phyloP scores from a whole-genome alignment of 2,797 vertebrate genomes.

The Anguilla marmorata region DNA sequence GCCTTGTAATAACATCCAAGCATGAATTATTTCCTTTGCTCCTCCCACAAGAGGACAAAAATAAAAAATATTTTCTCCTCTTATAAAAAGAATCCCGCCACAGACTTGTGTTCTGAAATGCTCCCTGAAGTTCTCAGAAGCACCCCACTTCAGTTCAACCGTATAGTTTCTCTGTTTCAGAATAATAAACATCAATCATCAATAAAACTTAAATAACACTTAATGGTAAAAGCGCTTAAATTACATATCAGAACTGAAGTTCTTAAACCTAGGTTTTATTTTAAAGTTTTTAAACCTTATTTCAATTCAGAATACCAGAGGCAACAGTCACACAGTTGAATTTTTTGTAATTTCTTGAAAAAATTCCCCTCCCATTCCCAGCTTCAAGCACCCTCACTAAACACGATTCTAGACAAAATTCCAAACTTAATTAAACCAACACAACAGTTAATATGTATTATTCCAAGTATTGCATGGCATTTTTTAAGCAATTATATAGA shows the following conservation, averaged over 20 bases:
- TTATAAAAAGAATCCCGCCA: slow-evolving; percentile 42
- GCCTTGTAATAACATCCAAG: background rate
- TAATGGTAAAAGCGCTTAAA: slow-evolving; percentile 61
- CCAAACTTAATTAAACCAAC: slow-evolving; percentile 44
- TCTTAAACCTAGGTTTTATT: slow-evolving; percentile 29
- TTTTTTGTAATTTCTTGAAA: slow-evolving; percentile 38
- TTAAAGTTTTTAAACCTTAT: slow-evolving; percentile 29
- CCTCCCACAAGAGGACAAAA: background rate
- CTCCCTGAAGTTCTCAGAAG: slow-evolving; percentile 52
- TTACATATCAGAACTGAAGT: slow-evolving; percentile 56
- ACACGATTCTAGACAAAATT: slow-evolving; percentile 29
- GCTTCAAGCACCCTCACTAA: slow-evolving; percentile 26
- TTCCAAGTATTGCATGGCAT: slow-evolving; percentile 51
- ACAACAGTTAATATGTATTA: slow-evolving; percentile 52
- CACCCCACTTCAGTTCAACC: slow-evolving; percentile 59
- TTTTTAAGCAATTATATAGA: slow-evolving; percentile 41
- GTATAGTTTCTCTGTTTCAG: slow-evolving; percentile 61
- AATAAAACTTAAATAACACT: slow-evolving; percentile 63
- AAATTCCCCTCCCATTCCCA: slow-evolving; percentile 19
- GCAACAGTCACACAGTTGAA: slow-evolving; percentile 51
- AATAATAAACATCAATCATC: slow-evolving; percentile 63
- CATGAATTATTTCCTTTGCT: slow-evolving; percentile 12
- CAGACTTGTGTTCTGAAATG: slow-evolving; percentile 65
- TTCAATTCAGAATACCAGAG: slow-evolving; percentile 51
- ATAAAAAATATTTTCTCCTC: slow-evolving; percentile 44